Conservation (phyloP, 2,797 vertebrate genomes). For the Diplodus puntazzo region DNA sequence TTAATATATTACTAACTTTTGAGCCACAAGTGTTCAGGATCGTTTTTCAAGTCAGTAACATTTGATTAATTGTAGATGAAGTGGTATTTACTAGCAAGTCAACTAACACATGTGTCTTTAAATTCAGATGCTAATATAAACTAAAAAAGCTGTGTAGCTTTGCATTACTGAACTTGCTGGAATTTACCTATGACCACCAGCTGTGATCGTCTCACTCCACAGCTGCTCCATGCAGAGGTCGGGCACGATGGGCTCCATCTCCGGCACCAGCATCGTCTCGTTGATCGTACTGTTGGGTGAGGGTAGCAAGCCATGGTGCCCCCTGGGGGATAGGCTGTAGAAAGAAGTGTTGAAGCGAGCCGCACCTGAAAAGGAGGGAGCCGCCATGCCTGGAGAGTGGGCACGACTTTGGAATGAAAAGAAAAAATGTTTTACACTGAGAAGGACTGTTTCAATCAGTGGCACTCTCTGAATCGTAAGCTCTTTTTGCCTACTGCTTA, state of each 20-base stretch:
- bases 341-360: constrained; percentile 94
- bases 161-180: not conserved
- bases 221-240: constrained; percentile 97
- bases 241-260: constrained; percentile 94
- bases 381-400: constrained; percentile 95
- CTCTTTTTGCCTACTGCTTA: not conserved
- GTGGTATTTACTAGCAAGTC: not conserved
- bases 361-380: constrained; percentile 92
- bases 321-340: constrained; percentile 86
- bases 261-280: constrained; percentile 87
- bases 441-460: not conserved
- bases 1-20: not conserved
- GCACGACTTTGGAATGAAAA: constrained; percentile 86
- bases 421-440: not conserved
- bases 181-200: constrained; percentile 85
- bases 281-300: constrained; percentile 90
- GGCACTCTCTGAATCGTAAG: not conserved
- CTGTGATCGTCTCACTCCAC: constrained; percentile 90
- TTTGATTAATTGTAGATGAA: no score
- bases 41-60: no score
- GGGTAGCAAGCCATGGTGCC: constrained; percentile 85
- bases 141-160: not conserved
- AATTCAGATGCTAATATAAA: not conserved
- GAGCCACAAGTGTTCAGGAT: not conserved
- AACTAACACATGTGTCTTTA: not conserved